Conservation (phyloP, 1,140 invertebrate species). For the Aphelenchoides fujianensis region DNA sequence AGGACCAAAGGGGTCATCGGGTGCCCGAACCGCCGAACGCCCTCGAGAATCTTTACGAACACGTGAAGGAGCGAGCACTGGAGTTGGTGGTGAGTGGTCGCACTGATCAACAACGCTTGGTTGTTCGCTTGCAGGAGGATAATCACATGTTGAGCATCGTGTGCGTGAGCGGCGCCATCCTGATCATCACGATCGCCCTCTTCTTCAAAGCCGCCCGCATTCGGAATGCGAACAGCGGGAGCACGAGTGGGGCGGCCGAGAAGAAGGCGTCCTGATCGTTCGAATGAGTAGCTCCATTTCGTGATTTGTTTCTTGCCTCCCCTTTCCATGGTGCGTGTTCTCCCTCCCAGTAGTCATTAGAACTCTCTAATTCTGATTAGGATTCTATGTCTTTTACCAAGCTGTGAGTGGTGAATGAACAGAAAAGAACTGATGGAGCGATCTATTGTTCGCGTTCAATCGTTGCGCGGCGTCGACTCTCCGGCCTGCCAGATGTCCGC, state of each 20-base stretch:
- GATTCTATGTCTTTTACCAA: neutral
- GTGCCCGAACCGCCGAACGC: slow-evolving; percentile 61
- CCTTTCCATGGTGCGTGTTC: slow-evolving; percentile 11
- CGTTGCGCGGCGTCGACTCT: neutral
- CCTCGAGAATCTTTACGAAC: slow-evolving; percentile 59
- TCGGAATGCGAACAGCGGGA: slow-evolving; percentile 24
- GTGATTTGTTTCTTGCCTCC: slow-evolving; percentile 10
- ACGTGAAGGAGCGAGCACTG: slow-evolving; percentile 49
- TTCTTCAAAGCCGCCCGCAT: slow-evolving; percentile 58
- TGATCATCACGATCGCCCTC: slow-evolving; percentile 56
- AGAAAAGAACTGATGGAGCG: no score
- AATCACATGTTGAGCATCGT: slow-evolving; percentile 55
- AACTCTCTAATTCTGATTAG: neutral
- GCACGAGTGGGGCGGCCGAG: neutral
- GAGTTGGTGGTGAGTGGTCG: slow-evolving; percentile 48
- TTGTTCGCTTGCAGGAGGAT: slow-evolving; percentile 56
- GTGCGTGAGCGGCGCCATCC: slow-evolving; percentile 57
- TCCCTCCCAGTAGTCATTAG: no score
- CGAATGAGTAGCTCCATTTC: slow-evolving; percentile 23
- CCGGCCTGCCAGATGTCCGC: slow-evolving; percentile 31
- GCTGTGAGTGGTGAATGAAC: no score
- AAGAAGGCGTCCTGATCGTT: slow-evolving; percentile 31
- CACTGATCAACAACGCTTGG: slow-evolving; percentile 31
- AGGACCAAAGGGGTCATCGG: slow-evolving; percentile 54
- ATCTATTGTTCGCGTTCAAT: no score